Conservation (phyloP, 1,140 invertebrate species). For the Pseudomyrmex flavicornis region DNA sequence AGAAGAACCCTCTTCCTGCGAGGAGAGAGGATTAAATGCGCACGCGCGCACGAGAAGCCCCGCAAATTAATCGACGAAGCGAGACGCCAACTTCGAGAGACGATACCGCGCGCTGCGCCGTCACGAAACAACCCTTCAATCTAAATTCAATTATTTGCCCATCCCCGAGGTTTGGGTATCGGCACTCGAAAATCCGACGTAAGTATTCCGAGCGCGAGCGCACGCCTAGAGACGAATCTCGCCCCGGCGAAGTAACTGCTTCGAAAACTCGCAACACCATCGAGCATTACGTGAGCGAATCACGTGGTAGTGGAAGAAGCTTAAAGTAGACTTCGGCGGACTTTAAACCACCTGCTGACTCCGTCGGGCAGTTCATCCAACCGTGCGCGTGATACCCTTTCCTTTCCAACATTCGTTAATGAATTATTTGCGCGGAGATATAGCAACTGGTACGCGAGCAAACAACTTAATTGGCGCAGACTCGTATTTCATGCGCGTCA, state of each 20-base stretch:
- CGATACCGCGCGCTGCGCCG: constrained; percentile 28
- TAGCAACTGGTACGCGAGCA: constrained; percentile 29
- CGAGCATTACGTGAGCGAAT: constrained; percentile 39
- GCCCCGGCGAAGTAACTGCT: constrained; percentile 9
- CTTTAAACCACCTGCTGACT: constrained; percentile 57
- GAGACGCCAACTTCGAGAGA: constrained; percentile 62
- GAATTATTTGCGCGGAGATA: constrained; percentile 57
- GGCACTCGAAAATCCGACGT: constrained; percentile 75
- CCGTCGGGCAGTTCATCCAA: constrained; percentile 19
- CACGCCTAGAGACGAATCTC: constrained; percentile 24
- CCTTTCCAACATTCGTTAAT: constrained; percentile 46
- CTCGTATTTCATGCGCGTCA: constrained; percentile 49
- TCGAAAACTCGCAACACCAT: constrained; percentile 21
- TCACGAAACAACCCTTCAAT: constrained; percentile 80
- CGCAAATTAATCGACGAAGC: constrained; percentile 82
- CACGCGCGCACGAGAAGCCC: constrained; percentile 75
- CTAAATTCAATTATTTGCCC: constrained; percentile 83
- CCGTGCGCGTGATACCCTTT: not conserved
- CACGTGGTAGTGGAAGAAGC: constrained; percentile 37
- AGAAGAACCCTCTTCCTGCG: constrained; percentile 69
- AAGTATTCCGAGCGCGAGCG: constrained; percentile 37
- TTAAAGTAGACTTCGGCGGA: constrained; percentile 36
- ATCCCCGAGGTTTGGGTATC: constrained; percentile 39
- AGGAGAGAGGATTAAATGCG: constrained; percentile 36
- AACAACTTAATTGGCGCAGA: constrained; percentile 56